These are phyloP conservation scores for Tupaia tana DNA, from an alignment of 2,113 vertebrate species.

Conservation along the genomic window DNA sequence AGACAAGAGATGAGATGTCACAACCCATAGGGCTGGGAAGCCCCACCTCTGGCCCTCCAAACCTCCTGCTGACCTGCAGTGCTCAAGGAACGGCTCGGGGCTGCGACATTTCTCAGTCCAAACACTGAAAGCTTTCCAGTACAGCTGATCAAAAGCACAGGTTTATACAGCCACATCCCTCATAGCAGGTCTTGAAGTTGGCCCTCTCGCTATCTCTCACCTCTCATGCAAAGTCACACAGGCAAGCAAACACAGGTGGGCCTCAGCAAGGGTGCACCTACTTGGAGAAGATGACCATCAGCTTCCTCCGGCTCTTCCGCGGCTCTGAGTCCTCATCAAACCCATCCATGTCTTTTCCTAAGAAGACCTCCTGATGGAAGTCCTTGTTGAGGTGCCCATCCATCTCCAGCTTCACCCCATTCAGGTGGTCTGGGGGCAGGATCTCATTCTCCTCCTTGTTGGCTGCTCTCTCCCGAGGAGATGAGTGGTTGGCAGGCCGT, in stretches of 20 bases:
- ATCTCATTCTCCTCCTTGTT: slow-evolving; percentile 94
- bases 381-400: slow-evolving; percentile 97
- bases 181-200: rapidly evolving
- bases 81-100: not conserved
- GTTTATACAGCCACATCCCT: not conserved
- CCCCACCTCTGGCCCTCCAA: not conserved
- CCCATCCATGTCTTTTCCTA: slow-evolving; percentile 94
- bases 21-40: not conserved
- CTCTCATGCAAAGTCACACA: no score
- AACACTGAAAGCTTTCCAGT: not conserved
- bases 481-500: slow-evolving; percentile 94
- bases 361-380: slow-evolving; percentile 97
- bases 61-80: not conserved
- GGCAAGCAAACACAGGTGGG: not conserved
- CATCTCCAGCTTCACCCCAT: slow-evolving; percentile 95
- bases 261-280: slow-evolving; percentile 73
- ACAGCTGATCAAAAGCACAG: rapidly evolving
- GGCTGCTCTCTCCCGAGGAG: slow-evolving; percentile 87
- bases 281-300: slow-evolving; percentile 95
- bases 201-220: not conserved
- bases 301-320: slow-evolving; percentile 92
- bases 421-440: slow-evolving; percentile 95
- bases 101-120: not conserved
- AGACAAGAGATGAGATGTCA: not conserved
- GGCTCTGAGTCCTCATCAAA: slow-evolving; percentile 96